phyloP scores from a whole-genome alignment of 1,140 invertebrate species.

The Polypedilum pembai region DNA sequence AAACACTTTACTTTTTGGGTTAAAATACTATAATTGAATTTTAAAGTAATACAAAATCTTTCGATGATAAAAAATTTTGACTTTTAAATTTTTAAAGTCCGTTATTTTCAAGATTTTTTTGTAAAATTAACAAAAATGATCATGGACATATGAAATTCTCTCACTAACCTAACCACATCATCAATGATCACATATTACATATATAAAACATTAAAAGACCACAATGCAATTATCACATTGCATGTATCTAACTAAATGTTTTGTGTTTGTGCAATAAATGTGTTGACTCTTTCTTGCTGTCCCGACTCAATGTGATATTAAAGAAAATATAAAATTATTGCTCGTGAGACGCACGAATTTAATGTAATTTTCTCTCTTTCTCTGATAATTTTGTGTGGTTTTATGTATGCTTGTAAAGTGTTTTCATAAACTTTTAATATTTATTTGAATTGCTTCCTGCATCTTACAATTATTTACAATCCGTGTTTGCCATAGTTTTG shows the following conservation, averaged over 20 bases:
- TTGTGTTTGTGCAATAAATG: slow-evolving; percentile 1
- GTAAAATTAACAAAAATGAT: no score
- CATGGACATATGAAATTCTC: no score
- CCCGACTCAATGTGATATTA: no score
- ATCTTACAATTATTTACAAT: not conserved
- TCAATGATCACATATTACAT: no score
- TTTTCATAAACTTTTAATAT: not conserved
- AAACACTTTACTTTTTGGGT: no score
- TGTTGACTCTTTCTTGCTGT: not conserved
- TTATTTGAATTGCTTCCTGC: not conserved
- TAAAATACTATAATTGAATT: no score
- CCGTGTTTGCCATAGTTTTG: not conserved
- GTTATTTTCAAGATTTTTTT: no score
- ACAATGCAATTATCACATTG: slow-evolving; percentile 11
- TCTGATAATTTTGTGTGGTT: not conserved
- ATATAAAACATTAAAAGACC: no score
- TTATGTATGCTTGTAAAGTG: not conserved
- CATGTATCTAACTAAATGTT: not conserved
- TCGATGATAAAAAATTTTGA: no score
- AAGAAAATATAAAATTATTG: not conserved
- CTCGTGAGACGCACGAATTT: slow-evolving; percentile 1
- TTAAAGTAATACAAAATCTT: no score
- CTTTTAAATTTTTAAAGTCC: no score
- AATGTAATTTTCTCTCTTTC: not conserved
- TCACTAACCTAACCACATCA: no score